Conservation (phyloP, 2,113 vertebrate species). For the Lycaon pictus region DNA sequence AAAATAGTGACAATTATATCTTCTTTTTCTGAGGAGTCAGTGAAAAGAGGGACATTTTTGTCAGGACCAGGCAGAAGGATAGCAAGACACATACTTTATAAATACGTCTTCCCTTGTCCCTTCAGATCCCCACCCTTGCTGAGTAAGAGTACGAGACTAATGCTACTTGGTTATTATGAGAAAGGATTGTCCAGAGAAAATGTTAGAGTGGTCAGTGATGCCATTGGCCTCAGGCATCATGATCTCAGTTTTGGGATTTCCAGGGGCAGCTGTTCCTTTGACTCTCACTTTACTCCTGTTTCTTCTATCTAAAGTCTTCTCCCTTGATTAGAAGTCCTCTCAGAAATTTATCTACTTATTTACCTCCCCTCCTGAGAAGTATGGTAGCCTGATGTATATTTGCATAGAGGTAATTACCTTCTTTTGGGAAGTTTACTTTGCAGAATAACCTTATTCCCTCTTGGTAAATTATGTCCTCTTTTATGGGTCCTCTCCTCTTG, state of each 20-base stretch:
- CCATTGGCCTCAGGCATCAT: background rate
- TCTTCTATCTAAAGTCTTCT: background rate
- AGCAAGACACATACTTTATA: background rate
- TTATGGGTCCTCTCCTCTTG: background rate
- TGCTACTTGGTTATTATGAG: background rate
- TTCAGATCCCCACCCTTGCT: background rate
- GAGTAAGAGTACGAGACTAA: background rate
- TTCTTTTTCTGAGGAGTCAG: background rate
- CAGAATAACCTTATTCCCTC: slow-evolving; percentile 10
- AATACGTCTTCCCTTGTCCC: background rate
- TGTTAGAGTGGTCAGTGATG: background rate
- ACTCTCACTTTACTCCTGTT: background rate
- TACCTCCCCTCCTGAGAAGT: slow-evolving; percentile 23
- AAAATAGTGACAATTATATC: background rate
- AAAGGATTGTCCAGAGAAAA: background rate
- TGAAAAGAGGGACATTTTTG: background rate
- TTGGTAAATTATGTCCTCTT: slow-evolving; percentile 34
- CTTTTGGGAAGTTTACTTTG: slow-evolving; percentile 48
- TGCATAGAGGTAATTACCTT: background rate
- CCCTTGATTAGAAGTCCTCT: background rate
- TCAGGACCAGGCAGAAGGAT: background rate
- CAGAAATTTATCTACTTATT: background rate
- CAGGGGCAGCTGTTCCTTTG: background rate
- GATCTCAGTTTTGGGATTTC: background rate
- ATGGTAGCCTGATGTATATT: slow-evolving; percentile 3